Conservation (phyloP, 2,113 vertebrate species). For the Trematomus loennbergii region DNA sequence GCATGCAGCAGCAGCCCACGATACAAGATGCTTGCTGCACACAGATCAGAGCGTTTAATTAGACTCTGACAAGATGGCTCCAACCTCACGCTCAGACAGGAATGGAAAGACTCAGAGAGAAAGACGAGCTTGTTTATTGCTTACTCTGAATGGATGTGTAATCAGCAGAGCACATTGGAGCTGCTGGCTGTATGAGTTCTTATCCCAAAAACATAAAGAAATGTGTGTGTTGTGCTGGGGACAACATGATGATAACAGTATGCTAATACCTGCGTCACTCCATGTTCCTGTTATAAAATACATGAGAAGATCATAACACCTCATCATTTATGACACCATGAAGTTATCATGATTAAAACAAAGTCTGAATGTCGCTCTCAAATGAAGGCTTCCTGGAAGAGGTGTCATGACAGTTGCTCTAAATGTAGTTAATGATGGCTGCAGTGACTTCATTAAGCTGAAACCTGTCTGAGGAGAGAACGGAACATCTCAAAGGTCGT, state of each 20-base stretch:
- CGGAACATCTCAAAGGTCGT: not conserved
- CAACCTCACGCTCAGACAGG: slow-evolving; percentile 56
- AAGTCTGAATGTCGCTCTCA: slow-evolving; percentile 1
- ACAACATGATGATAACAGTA: not conserved
- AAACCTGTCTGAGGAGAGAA: slow-evolving; percentile 11
- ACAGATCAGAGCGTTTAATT: slow-evolving; percentile 76
- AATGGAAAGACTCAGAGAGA: slow-evolving; percentile 60
- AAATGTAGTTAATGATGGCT: slow-evolving; percentile 18
- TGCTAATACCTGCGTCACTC: slow-evolving; percentile 35
- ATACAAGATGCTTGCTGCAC: slow-evolving; percentile 54
- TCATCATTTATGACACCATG: not conserved
- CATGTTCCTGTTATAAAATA: slow-evolving; percentile 16
- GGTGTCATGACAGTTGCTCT: slow-evolving; percentile 5
- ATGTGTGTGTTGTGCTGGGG: slow-evolving; percentile 10
- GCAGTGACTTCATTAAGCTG: slow-evolving; percentile 33
- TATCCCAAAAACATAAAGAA: slow-evolving; percentile 20
- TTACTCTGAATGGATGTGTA: slow-evolving; percentile 59
- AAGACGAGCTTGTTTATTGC: slow-evolving; percentile 49
- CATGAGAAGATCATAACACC: slow-evolving; percentile 8
- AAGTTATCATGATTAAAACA: slow-evolving; percentile 14
- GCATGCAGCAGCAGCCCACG: slow-evolving; percentile 55
- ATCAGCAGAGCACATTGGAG: slow-evolving; percentile 64
- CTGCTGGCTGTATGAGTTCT: slow-evolving; percentile 27
- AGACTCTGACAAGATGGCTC: slow-evolving; percentile 62
- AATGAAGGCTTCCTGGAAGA: not conserved